These are phyloP conservation scores for Eleginops maclovinus DNA, from an alignment of 2,113 vertebrate genomes.

Conservation along the genomic window DNA sequence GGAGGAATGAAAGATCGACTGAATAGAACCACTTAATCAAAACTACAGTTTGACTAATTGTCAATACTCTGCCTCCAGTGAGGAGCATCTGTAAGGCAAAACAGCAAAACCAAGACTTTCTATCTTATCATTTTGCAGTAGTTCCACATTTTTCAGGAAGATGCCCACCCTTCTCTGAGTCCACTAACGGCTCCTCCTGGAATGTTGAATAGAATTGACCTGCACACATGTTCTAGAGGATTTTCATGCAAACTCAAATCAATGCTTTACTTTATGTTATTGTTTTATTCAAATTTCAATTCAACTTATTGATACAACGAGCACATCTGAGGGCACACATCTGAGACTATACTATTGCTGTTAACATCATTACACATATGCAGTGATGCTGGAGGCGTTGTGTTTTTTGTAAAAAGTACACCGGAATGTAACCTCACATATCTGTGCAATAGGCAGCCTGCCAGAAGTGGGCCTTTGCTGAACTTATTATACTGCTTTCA, in stretches of 20 bases:
- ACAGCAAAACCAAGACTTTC: neutral
- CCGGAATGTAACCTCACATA: too few species aligned
- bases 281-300: too few species aligned
- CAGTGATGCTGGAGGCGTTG: too few species aligned
- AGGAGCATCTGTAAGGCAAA: slow-evolving; percentile 17
- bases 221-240: too few species aligned
- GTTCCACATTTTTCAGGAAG: neutral
- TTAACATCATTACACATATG: too few species aligned
- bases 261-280: too few species aligned
- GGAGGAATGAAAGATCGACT: slow-evolving; percentile 20
- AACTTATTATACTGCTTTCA: slow-evolving; percentile 54
- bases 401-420: too few species aligned
- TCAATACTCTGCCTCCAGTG: neutral
- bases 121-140: slow-evolving; percentile 2
- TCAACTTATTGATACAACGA: too few species aligned
- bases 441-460: too few species aligned
- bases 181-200: neutral
- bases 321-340: too few species aligned
- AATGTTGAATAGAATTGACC: slow-evolving; percentile 10
- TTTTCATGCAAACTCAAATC: neutral
- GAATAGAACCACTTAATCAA: slow-evolving; percentile 7
- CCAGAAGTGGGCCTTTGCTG: slow-evolving; percentile 29
- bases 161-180: neutral
- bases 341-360: too few species aligned
- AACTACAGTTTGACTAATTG: slow-evolving; percentile 19